Evolutionary conservation across 92 coral and sea anemone species (phyloP).

Genomic region (Plumapathes pennacea): DNA sequence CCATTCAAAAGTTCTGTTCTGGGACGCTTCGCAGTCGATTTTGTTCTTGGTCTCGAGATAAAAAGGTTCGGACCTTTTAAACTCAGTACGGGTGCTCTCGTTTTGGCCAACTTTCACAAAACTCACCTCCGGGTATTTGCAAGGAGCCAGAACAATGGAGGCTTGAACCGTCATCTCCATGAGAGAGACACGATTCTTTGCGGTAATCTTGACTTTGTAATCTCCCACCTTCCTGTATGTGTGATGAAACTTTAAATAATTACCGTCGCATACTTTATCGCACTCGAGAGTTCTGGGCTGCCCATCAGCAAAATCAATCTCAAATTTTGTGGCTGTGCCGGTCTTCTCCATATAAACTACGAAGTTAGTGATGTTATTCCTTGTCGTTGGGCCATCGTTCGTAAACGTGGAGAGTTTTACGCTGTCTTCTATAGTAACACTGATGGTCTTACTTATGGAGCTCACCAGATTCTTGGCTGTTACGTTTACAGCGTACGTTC

Average conservation of each 20-base stretch:
- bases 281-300: not conserved
- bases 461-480: conserved; percentile 47
- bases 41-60: conserved; percentile 17
- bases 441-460: not conserved
- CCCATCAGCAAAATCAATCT: conserved; percentile 5
- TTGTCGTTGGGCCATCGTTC: conserved; percentile 40
- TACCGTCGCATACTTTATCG: not conserved
- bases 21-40: conserved; percentile 17
- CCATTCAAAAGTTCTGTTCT: conserved; percentile 26
- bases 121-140: conserved; percentile 31
- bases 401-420: conserved; percentile 14
- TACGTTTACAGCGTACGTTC: conserved; percentile 22
- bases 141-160: conserved; percentile 16
- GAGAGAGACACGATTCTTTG: conserved; percentile 42
- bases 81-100: not conserved
- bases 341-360: conserved; percentile 5
- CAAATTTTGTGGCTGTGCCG: conserved; percentile 50
- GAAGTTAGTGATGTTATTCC: conserved; percentile 15
- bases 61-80: conserved; percentile 25
- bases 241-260: not conserved
- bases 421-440: conserved; percentile 17
- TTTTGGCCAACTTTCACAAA: conserved; percentile 15
- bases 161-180: conserved; percentile 2
- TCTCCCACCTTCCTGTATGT: not conserved
- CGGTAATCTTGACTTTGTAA: conserved; percentile 16